Percentiles rank a stretch among this genome's conserved stretches.
Conservation (phyloP, 2,113 vertebrate genomes). For the Arenaria interpres region DNA sequence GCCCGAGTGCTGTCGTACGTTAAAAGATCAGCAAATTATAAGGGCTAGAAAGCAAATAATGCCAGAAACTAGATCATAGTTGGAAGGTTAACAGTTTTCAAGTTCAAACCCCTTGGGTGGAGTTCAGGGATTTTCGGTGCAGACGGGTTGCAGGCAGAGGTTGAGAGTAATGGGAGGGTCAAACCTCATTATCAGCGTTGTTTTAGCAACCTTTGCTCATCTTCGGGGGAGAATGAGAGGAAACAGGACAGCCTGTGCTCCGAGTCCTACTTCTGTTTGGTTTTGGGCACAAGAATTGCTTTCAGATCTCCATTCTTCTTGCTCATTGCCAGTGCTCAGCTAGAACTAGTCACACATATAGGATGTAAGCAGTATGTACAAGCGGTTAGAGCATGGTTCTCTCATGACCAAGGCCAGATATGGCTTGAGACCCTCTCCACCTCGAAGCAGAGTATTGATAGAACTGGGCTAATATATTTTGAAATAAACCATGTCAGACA, state of each 20-base stretch:
- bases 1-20: accelerated
- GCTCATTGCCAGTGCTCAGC: neutral
- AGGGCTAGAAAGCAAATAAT: neutral
- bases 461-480: neutral
- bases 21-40: neutral
- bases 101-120: conserved; percentile 8
- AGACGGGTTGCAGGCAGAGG: conserved; percentile 20
- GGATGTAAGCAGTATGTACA: neutral
- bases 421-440: neutral
- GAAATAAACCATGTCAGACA: neutral
- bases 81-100: conserved; percentile 16
- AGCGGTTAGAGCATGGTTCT: neutral
- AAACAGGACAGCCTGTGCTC: neutral
- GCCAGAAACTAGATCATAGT: conserved; percentile 18
- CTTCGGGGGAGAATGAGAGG: neutral
- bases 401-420: neutral
- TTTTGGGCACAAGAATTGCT: neutral
- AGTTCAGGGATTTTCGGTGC: conserved; percentile 33
- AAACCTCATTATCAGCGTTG: neutral
- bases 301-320: neutral
- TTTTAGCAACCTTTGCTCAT: conserved; percentile 28
- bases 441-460: neutral
- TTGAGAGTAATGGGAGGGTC: conserved; percentile 7
- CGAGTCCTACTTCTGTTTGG: neutral
- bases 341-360: neutral